These are phyloP conservation scores for Bettongia penicillata DNA, from an alignment of 2,113 vertebrate genomes.

Conservation along the genomic window DNA sequence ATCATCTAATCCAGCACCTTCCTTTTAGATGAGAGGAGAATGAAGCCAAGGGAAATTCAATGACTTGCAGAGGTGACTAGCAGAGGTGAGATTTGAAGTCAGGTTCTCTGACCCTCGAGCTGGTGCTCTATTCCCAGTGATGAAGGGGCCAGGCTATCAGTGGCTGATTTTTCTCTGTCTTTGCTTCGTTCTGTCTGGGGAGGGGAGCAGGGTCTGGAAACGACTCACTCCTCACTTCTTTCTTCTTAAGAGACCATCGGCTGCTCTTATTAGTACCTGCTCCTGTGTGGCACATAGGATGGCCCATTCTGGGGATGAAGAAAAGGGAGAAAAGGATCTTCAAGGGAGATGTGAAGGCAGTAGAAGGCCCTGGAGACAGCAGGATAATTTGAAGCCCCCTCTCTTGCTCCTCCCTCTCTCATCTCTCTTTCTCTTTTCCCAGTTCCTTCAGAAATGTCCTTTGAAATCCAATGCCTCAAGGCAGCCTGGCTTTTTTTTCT, in stretches of 20 bases:
- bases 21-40: neutral
- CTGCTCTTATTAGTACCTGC: neutral
- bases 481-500: neutral
- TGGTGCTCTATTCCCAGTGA: neutral
- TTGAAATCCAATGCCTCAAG: neutral
- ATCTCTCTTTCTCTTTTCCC: neutral
- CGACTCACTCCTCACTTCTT: neutral
- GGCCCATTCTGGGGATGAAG: neutral
- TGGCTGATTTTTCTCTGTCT: constrained; percentile 4
- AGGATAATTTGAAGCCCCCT: neutral
- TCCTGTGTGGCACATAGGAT: neutral
- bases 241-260: constrained; percentile 38
- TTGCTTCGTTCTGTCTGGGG: neutral
- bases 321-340: too few relatives aligned
- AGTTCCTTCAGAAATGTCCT: neutral
- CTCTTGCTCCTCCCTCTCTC: neutral
- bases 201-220: neutral
- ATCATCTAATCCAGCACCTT: neutral
- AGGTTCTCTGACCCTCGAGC: neutral
- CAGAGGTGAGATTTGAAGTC: neutral
- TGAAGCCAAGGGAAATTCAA: neutral
- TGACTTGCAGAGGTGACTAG: neutral
- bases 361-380: neutral
- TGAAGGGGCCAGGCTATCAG: neutral
- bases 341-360: constrained; percentile 16